Percentiles rank a stretch among this genome's conserved stretches.
Conservation (phyloP, 1,140 invertebrate species). For the Dinoponera quadriceps region DNA sequence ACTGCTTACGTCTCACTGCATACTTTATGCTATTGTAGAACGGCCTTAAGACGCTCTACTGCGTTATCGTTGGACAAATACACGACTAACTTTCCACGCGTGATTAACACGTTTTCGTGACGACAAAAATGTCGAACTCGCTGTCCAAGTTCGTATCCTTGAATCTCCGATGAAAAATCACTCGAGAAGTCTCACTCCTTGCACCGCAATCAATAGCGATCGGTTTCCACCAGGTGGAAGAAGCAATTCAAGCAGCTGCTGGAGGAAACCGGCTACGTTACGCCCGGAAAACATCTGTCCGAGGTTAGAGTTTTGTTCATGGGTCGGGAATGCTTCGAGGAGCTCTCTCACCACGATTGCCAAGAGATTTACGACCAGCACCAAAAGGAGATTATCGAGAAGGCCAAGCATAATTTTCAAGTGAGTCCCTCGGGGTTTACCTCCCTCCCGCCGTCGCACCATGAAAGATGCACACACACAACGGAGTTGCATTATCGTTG, state of each 20-base stretch:
- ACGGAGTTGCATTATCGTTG: slow-evolving; percentile 27
- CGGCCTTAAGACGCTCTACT: too few species aligned
- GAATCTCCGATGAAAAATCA: background rate
- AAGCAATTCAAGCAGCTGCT: slow-evolving; percentile 97
- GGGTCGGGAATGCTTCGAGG: slow-evolving; percentile 97
- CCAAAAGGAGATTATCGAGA: slow-evolving; percentile 96
- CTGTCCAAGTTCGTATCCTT: background rate
- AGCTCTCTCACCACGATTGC: slow-evolving; percentile 95
- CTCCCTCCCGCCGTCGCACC: slow-evolving; percentile 72
- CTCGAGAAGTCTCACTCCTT: background rate
- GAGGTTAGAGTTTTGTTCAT: slow-evolving; percentile 97
- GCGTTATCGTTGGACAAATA: too few species aligned
- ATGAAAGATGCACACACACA: slow-evolving; percentile 90
- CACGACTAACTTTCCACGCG: background rate
- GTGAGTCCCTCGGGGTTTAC: slow-evolving; percentile 78
- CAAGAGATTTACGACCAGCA: slow-evolving; percentile 97
- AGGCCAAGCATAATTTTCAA: slow-evolving; percentile 96
- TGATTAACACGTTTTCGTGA: too few species aligned
- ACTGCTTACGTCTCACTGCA: too few species aligned
- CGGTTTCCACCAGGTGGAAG: slow-evolving; percentile 88
- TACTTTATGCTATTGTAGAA: too few species aligned
- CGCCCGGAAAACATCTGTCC: slow-evolving; percentile 95
- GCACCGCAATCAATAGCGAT: background rate
- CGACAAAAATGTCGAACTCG: background rate
- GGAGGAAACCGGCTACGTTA: slow-evolving; percentile 97